Evolutionary conservation across 2,888 invertebrate species (phyloP), one percentile per base, ranked within the genome.

Genomic region (Ptycholaimellus sp.): DNA sequence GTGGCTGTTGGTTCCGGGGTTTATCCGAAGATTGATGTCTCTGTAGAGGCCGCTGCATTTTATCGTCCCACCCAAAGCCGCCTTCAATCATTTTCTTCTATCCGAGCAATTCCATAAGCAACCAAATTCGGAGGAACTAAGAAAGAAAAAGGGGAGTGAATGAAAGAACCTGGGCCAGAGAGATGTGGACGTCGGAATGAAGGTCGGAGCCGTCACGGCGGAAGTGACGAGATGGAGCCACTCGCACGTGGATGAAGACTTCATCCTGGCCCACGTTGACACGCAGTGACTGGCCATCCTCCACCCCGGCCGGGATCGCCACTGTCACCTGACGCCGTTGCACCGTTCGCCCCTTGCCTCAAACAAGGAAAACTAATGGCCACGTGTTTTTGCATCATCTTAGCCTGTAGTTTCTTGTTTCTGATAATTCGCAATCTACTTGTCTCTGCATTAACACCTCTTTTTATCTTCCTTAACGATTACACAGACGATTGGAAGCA

Each of bases 181-280:
- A n/a, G n/a, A n/a, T n/a, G n/a, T n/a, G n/a, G n/a, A 79, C 79
- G 50, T 90, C 82, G n/a, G 85, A 82, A 57, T 96, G 83, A 1
- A 96, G 73, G 59, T 96, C 93, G 3, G 83, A 70, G 1, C 90
- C 90, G 44, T 93, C 90, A 33, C 96, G 68, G 40, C 70, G 70
- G 64, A 93, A 96, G 57, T 81, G 79, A 44, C 70, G 36, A 19
- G 54, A 54, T 5, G 48, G 49, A 18, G 49, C 45, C 27, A 54
- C 54, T 25, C 49, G 45, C 42, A 55, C 46, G 2, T 42, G 38
- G 9, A 55, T 42, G 38, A 46, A 51, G 6, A 54, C 40, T 22
- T 44, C 44, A 22, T 44, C 43, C 49, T 53, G 22, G 13, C 85
- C 87, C 1, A 93, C 76, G 5, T 76, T 70, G 75, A 96, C 78